These are phyloP conservation scores for Vultur gryphus DNA, from an alignment of 2,797 vertebrate species.

Conservation along the genomic window DNA sequence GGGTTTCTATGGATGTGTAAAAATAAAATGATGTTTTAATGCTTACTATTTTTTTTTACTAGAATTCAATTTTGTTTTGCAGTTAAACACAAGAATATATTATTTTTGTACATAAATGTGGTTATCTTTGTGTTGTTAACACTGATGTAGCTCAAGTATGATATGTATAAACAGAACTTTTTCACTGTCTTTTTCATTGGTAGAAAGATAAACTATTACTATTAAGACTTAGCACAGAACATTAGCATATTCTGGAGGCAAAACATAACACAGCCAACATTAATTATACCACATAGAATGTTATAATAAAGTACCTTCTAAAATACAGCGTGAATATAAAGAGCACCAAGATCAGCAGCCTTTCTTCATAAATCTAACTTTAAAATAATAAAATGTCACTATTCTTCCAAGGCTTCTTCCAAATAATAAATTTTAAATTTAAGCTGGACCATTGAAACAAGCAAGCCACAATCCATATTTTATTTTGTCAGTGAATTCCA, in stretches of 20 bases:
- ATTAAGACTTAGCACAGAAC: background rate
- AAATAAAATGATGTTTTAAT: background rate
- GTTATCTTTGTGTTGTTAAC: background rate
- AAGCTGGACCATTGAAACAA: background rate
- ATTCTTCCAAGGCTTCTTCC: background rate
- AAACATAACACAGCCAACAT: background rate
- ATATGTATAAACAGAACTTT: background rate
- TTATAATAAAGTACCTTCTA: background rate
- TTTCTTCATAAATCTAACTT: constrained; percentile 14
- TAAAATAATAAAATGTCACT: background rate
- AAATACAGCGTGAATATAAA: background rate
- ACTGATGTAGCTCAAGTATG: background rate
- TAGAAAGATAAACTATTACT: background rate
- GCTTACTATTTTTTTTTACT: background rate
- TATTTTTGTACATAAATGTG: background rate
- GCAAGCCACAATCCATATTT: background rate
- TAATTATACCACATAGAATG: background rate
- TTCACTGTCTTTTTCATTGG: background rate
- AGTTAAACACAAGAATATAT: background rate
- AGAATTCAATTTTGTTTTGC: background rate
- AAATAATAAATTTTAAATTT: constrained; percentile 11
- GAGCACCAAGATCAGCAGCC: background rate
- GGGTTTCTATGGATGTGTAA: background rate
- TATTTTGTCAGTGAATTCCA: background rate
- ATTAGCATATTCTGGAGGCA: background rate